Base-by-base conservation (phyloP, 2,888 invertebrate genomes). In the Nomada flava region DNA sequence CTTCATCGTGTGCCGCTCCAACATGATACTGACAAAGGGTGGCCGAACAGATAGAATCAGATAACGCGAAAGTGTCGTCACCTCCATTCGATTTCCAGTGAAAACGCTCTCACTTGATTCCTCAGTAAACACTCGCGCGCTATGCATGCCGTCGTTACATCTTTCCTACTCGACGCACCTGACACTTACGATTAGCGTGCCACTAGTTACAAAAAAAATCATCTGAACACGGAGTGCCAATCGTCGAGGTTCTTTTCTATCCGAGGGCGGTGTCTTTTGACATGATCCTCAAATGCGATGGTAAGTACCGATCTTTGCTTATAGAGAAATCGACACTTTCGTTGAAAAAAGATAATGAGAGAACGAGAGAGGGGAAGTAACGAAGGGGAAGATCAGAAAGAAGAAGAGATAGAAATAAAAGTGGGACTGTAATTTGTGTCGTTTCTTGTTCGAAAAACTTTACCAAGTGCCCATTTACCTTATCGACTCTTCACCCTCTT, bases 401-500 rank as follows among this genome's bases (percentile, higher is more conserved):
- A 4, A n/a, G 59, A 44, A 13, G 20, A 68, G 55, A 76, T 55
- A 63, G 63, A 70, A 63, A 57, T 36, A 36, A 69, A 62, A 79
- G 69, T 47, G 11, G 57, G 26, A 23, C 63, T 80, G 82, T 83
- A 83, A 89, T 89, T 87, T 87, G 85, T 88, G 89, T 89, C 86
- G 84, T 90, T 89, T 86, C 83, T 85, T 83, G 89, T 90, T 90
- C 88, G 86, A 84, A 86, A 89, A 90, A 92, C 85, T 90, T 89
- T 84, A 87, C 77, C 82, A 87, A 90, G 89, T 89, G 86, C 85
- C 86, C 87, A 90, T 91, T 92, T 89, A 84, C 86, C 89, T 92
- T 90, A 92, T 92, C 91, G 91, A 90, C 89, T 90, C 84, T 87
- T 87, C 85, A 86, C 88, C 78, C 85, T 88, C 81, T 85, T 74